phyloP scores from a whole-genome alignment of 2,797 vertebrate species.

The Lepus townsendii region DNA sequence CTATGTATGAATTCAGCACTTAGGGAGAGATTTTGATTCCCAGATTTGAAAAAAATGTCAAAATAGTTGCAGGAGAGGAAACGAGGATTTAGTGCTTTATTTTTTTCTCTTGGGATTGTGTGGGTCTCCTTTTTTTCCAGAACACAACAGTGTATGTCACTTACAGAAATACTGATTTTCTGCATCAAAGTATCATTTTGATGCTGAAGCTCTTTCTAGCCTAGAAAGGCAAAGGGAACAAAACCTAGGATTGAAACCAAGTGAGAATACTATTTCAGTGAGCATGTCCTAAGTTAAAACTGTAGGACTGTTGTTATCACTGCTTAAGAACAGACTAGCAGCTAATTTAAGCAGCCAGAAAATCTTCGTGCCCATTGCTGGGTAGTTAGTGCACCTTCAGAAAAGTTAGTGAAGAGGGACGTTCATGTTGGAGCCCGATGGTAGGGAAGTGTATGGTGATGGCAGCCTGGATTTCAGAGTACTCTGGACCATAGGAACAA shows the following conservation, averaged over 20 bases:
- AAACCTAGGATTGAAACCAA: not conserved
- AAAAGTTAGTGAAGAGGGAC: not conserved
- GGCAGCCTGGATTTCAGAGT: not conserved
- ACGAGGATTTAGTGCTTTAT: not conserved
- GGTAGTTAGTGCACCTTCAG: not conserved
- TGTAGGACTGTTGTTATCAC: not conserved
- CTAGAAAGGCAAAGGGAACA: conserved; percentile 48
- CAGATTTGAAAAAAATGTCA: not conserved
- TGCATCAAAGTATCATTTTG: conserved; percentile 2
- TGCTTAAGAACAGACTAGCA: not conserved
- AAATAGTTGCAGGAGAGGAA: not conserved
- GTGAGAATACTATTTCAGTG: not conserved
- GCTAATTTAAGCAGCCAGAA: not conserved
- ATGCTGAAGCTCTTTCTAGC: conserved; percentile 17
- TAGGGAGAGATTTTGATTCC: conserved; percentile 13
- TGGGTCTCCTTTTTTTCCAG: not conserved
- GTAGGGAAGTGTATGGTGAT: not conserved
- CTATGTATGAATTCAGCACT: conserved; percentile 9
- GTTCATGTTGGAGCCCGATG: not conserved
- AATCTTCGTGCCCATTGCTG: not conserved
- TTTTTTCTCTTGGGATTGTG: not conserved
- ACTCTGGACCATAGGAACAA: not conserved
- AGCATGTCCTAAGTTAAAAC: not conserved
- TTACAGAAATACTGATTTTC: conserved; percentile 39
- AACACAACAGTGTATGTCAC: not conserved